A percentile compares a stretch with the other conserved stretches of the same genome.
Conservation (phyloP, 2,888 invertebrate species). For the Eupelmus urozonus region DNA sequence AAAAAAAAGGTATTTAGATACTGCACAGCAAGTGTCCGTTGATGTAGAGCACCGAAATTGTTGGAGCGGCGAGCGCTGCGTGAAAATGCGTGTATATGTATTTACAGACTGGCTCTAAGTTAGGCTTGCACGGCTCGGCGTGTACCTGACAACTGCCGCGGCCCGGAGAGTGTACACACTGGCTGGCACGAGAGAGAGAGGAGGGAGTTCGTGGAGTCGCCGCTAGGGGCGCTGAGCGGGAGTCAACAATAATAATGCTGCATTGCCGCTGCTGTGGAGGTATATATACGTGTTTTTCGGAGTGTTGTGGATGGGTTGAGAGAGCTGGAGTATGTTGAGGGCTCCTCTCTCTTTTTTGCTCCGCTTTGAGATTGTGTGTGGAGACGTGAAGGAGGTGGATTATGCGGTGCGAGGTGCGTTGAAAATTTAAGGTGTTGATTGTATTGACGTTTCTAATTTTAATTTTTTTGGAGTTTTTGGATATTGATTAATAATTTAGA, state of each 20-base stretch:
- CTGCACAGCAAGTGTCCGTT: no score
- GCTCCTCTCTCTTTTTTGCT: background rate
- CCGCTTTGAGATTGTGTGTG: background rate
- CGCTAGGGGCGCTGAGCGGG: conserved; percentile 32
- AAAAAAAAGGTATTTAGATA: no score
- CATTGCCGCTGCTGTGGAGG: background rate
- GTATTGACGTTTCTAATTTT: no score
- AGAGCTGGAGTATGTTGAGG: no score
- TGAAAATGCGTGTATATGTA: background rate
- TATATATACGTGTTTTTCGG: background rate
- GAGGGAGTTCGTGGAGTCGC: conserved; percentile 15
- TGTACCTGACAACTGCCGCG: conserved; percentile 51
- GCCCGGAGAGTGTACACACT: background rate
- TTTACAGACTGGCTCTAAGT: background rate
- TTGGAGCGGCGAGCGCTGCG: background rate
- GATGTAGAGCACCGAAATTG: background rate
- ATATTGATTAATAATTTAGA: no score
- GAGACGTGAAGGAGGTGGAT: no score
- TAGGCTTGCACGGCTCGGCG: conserved; percentile 30
- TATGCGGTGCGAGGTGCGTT: no score
- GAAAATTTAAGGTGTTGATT: no score
- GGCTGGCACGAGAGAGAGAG: conserved; percentile 16
- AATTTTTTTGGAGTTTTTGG: no score
- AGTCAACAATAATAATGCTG: conserved; percentile 27
- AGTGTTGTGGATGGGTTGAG: no score